phyloP scores from a whole-genome alignment of 2,797 vertebrate genomes.

The Argyrosomus regius region DNA sequence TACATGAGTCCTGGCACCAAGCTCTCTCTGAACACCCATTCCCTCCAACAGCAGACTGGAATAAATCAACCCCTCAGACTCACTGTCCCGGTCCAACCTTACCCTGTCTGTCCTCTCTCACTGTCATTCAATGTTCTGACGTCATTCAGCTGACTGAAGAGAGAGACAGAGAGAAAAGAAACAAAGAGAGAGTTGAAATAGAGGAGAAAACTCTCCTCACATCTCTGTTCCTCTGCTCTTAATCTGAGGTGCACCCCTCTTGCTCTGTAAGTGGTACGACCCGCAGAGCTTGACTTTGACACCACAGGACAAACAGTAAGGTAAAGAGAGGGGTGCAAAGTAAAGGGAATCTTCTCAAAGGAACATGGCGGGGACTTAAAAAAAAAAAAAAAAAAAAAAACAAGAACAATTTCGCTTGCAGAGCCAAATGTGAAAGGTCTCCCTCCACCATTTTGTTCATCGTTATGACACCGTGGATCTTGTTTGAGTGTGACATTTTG shows the following conservation, averaged over 20 bases:
- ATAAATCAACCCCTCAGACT: slow-evolving; percentile 73
- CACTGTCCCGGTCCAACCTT: slow-evolving; percentile 65
- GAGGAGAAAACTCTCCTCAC: slow-evolving; percentile 50
- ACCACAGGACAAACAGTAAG: slow-evolving; percentile 47
- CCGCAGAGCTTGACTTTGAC: slow-evolving; percentile 59
- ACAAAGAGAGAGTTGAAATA: slow-evolving; percentile 56
- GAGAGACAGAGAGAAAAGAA: slow-evolving; percentile 67
- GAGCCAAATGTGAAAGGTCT: slow-evolving; percentile 70
- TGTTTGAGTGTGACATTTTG: slow-evolving; percentile 67
- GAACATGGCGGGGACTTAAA: slow-evolving; percentile 40
- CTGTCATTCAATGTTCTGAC: slow-evolving; percentile 81
- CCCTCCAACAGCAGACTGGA: slow-evolving; percentile 76
- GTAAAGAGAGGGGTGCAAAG: slow-evolving; percentile 55
- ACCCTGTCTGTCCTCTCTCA: slow-evolving; percentile 81
- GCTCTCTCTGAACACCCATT: slow-evolving; percentile 70
- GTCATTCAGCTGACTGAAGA: slow-evolving; percentile 75
- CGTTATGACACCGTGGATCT: slow-evolving; percentile 58
- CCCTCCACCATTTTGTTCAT: slow-evolving; percentile 61
- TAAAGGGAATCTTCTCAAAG: slow-evolving; percentile 55
- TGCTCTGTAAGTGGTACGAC: slow-evolving; percentile 50
- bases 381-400: slow-evolving; percentile 18
- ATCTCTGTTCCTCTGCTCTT: slow-evolving; percentile 57
- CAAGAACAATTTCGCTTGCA: slow-evolving; percentile 57
- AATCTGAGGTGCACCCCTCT: slow-evolving; percentile 54
- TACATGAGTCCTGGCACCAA: slow-evolving; percentile 45